Evolutionary conservation across 1,140 invertebrate genomes (phyloP).

Genomic region (Bombus turneri): DNA sequence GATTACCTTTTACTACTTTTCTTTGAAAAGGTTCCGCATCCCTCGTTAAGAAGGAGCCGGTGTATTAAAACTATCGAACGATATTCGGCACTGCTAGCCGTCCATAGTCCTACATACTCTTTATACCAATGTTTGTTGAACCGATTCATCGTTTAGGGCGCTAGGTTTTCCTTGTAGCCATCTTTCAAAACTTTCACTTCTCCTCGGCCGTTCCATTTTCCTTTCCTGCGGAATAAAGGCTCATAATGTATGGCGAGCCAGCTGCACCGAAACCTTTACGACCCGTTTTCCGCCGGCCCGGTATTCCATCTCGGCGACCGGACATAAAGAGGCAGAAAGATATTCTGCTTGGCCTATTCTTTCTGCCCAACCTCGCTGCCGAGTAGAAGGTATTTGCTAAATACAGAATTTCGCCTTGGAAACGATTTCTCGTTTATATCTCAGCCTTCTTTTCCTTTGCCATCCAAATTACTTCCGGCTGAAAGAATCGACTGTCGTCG

Average conservation of each 20-base stretch:
- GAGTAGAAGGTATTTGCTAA: conserved; percentile 33
- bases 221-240: conserved; percentile 34
- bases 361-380: conserved; percentile 9
- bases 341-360: conserved; percentile 52
- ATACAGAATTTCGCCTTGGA: conserved; percentile 40
- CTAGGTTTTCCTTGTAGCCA: not conserved
- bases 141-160: conserved; percentile 2
- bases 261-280: conserved; percentile 52
- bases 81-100: not conserved
- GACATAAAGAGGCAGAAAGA: conserved; percentile 57
- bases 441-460: not conserved
- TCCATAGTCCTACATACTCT: not conserved
- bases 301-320: conserved; percentile 30
- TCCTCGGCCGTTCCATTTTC: conserved; percentile 36
- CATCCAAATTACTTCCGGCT: conserved; percentile 5
- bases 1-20: not conserved
- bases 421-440: conserved; percentile 23
- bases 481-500: not conserved
- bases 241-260: conserved; percentile 47
- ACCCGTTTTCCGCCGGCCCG: conserved; percentile 30
- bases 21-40: not conserved
- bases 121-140: not conserved
- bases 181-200: conserved; percentile 37
- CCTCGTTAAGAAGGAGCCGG: not conserved
- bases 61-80: not conserved